phyloP scores from a whole-genome alignment of 2,797 vertebrate genomes.

The Cetoscarus ocellatus region DNA sequence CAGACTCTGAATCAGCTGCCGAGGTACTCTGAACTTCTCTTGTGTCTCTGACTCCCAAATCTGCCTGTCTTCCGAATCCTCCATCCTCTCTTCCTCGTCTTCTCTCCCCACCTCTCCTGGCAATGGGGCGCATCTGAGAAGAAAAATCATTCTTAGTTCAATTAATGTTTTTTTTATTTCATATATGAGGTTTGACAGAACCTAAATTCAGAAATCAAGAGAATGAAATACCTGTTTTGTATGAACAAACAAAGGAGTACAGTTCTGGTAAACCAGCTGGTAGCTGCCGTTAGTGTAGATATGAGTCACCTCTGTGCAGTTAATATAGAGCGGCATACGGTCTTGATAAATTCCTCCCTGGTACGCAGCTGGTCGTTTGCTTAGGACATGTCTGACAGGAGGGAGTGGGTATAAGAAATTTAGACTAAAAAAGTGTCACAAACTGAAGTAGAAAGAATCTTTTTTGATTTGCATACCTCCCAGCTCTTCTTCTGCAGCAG shows the following conservation, averaged over 20 bases:
- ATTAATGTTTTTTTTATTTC: too few species aligned
- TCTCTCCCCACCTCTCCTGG: slow-evolving; percentile 74
- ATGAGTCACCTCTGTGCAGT: slow-evolving; percentile 86
- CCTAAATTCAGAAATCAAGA: background rate
- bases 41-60: slow-evolving; percentile 40
- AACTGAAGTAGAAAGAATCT: background rate
- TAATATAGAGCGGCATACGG: slow-evolving; percentile 82
- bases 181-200: background rate
- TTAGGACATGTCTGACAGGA: slow-evolving; percentile 57
- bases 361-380: slow-evolving; percentile 47
- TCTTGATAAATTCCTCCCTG: slow-evolving; percentile 77
- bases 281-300: slow-evolving; percentile 87
- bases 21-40: slow-evolving; percentile 52
- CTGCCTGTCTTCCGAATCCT: slow-evolving; percentile 35
- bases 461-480: slow-evolving; percentile 62
- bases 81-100: slow-evolving; percentile 47
- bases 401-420: slow-evolving; percentile 3
- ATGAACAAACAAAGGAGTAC: slow-evolving; percentile 82
- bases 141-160: background rate
- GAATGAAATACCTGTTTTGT: slow-evolving; percentile 72
- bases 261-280: slow-evolving; percentile 87
- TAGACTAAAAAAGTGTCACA: slow-evolving; percentile 4
- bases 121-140: slow-evolving; percentile 70
- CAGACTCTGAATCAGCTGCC: slow-evolving; percentile 71
- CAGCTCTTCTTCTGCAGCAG: slow-evolving; percentile 66